Evolutionary conservation across 1,140 invertebrate genomes (phyloP).

Genomic region (Galendromus occidentalis): DNA sequence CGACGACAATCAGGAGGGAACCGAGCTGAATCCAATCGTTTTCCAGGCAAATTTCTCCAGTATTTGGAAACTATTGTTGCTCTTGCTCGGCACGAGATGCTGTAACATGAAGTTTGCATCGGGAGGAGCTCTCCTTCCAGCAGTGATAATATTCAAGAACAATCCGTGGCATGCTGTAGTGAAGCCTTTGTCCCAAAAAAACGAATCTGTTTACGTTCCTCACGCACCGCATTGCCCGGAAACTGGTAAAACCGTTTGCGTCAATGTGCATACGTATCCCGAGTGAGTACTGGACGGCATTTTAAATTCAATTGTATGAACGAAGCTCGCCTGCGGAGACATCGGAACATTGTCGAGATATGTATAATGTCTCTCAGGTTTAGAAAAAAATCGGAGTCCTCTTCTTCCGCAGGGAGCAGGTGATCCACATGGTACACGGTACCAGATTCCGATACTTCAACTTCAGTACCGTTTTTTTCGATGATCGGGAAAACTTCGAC

Average conservation of each 20-base stretch:
- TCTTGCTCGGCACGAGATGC: too few species aligned
- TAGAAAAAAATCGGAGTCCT: neutral
- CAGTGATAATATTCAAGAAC: constrained; percentile 5
- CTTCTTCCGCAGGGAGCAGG: constrained; percentile 16
- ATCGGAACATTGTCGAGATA: neutral
- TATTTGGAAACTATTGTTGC: too few species aligned
- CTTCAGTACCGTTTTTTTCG: constrained; percentile 20
- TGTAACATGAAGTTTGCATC: too few species aligned
- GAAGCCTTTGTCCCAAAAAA: neutral
- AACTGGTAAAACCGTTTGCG: constrained; percentile 21
- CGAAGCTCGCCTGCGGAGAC: neutral
- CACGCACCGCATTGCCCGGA: constrained; percentile 21
- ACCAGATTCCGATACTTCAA: constrained; percentile 20
- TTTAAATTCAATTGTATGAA: neutral
- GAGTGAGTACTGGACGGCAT: constrained; percentile 14
- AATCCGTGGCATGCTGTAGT: neutral
- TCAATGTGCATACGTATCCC: constrained; percentile 18
- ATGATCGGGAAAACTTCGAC: constrained; percentile 20
- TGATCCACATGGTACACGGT: constrained; percentile 17
- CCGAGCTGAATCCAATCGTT: too few species aligned
- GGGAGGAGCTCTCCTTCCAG: neutral
- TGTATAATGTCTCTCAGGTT: neutral
- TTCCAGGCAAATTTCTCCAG: too few species aligned
- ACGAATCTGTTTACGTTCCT: constrained; percentile 15
- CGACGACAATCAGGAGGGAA: too few species aligned